Evolutionary conservation across 92 coral and sea anemone species (phyloP).

Genomic region (Porites evermanni): DNA sequence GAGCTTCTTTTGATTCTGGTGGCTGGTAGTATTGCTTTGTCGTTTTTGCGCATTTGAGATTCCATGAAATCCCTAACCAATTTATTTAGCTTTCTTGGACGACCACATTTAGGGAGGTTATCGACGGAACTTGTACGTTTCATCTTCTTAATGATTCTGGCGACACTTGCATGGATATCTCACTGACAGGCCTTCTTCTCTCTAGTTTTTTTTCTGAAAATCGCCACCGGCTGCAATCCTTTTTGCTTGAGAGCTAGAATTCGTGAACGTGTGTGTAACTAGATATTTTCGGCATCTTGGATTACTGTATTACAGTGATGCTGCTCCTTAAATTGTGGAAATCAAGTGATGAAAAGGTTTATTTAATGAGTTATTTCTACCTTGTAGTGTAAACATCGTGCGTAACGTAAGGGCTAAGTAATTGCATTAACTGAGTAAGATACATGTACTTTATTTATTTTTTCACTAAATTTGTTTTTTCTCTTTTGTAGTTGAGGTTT

Average conservation of each 20-base stretch:
- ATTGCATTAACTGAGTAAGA: too few relatives aligned
- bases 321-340: too few relatives aligned
- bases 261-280: too few relatives aligned
- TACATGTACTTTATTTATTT: too few relatives aligned
- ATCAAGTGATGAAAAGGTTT: too few relatives aligned
- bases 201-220: neutral
- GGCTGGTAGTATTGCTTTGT: conserved; percentile 21
- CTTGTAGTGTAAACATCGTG: too few relatives aligned
- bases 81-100: conserved; percentile 42
- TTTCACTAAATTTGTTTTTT: neutral
- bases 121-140: conserved; percentile 8
- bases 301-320: too few relatives aligned
- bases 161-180: conserved; percentile 21
- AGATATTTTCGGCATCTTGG: too few relatives aligned
- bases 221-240: neutral
- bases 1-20: neutral
- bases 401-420: too few relatives aligned
- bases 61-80: conserved; percentile 14
- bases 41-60: conserved; percentile 25
- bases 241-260: too few relatives aligned
- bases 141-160: conserved; percentile 16
- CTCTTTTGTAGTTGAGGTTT: conserved; percentile 8
- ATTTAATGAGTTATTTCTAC: too few relatives aligned
- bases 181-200: neutral
- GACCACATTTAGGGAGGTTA: conserved; percentile 22